Percentiles rank a stretch among this genome's conserved stretches.
phyloP scores from a whole-genome alignment of 2,888 invertebrate species.

The Epinotia ramella region DNA sequence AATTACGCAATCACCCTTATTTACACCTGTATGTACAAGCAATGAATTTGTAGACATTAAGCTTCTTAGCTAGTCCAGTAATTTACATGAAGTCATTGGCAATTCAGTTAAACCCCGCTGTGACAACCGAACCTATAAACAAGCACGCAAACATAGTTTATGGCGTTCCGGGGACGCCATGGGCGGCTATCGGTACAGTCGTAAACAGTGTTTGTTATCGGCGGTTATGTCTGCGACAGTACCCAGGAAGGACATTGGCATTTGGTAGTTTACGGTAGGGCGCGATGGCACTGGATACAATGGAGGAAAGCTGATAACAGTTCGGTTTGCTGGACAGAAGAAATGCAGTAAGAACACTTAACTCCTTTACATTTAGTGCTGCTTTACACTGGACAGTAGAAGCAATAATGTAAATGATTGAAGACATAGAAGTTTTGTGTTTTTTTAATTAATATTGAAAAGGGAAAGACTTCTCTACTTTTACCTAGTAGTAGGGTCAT shows the following conservation, averaged over 20 bases:
- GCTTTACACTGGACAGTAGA: neutral
- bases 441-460: too few relatives aligned
- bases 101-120: constrained; percentile 13
- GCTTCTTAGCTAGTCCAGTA: neutral
- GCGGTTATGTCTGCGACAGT: constrained; percentile 9
- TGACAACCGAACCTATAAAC: constrained; percentile 18
- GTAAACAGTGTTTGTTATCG: constrained; percentile 30
- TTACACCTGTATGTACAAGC: neutral
- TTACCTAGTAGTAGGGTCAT: too few relatives aligned
- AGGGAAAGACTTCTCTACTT: too few relatives aligned
- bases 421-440: too few relatives aligned
- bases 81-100: constrained; percentile 19
- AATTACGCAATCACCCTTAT: neutral
- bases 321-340: neutral
- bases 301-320: constrained; percentile 1
- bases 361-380: neutral
- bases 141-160: constrained; percentile 14
- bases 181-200: constrained; percentile 23
- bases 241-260: constrained; percentile 18
- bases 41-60: neutral
- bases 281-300: constrained; percentile 3
- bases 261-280: constrained; percentile 9
- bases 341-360: neutral
- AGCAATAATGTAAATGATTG: neutral
- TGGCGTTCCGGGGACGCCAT: constrained; percentile 5